These are phyloP conservation scores for Dendrocincla fuliginosa DNA, from an alignment of 2,797 vertebrate species.

Conservation along the genomic window DNA sequence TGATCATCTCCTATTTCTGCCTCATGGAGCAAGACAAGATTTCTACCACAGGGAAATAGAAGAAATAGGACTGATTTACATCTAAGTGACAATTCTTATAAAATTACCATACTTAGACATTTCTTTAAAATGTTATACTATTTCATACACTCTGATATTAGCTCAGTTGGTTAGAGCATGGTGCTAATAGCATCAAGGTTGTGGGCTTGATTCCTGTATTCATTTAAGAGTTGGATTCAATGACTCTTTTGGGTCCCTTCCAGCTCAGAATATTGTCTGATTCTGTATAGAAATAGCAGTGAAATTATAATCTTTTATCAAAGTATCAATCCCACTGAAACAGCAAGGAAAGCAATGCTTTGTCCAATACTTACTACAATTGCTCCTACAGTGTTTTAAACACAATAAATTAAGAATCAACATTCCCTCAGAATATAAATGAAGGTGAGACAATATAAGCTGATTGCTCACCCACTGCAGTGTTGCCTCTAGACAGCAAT, in stretches of 20 bases:
- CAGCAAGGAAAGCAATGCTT: background rate
- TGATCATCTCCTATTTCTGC: background rate
- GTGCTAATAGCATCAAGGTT: background rate
- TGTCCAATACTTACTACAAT: background rate
- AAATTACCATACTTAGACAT: background rate
- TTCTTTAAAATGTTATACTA: background rate
- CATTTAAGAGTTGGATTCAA: background rate
- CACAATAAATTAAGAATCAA: background rate
- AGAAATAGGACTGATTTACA: background rate
- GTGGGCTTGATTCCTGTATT: background rate
- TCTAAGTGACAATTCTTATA: background rate
- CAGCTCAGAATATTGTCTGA: background rate
- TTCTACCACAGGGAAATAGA: background rate
- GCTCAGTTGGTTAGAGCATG: background rate
- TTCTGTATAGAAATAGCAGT: background rate
- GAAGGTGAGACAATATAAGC: background rate
- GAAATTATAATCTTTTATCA: background rate
- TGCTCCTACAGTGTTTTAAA: background rate
- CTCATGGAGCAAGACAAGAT: background rate
- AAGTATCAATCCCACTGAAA: background rate
- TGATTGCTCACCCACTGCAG: background rate
- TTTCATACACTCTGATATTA: background rate
- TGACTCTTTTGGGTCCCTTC: background rate
- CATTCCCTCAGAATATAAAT: background rate
- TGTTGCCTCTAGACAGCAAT: background rate